Conservation (phyloP, 1,140 invertebrate species). For the Eurytemora carolleeae region DNA sequence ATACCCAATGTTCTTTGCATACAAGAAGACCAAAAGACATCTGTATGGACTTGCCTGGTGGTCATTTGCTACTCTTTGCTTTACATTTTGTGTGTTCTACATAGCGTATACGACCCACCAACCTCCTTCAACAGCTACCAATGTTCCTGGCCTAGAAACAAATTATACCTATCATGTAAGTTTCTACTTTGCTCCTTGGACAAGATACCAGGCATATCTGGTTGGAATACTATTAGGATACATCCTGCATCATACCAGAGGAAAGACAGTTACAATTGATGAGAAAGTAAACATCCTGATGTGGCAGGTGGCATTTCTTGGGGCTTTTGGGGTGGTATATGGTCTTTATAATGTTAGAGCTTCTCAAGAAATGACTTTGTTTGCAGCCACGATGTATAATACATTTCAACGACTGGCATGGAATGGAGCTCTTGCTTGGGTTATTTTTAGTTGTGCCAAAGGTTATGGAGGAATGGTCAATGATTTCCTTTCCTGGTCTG, state of each 20-base stretch:
- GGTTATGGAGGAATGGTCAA: conserved; percentile 37
- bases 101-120: not conserved
- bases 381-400: not conserved
- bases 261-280: not conserved
- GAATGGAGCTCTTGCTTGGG: conserved; percentile 39
- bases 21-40: not conserved
- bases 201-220: not conserved
- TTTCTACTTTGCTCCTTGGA: not conserved
- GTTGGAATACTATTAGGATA: not conserved
- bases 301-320: not conserved
- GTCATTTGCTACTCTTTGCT: not conserved
- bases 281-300: not conserved
- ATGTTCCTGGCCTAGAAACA: not conserved
- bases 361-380: not conserved
- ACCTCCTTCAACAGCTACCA: not conserved
- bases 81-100: not conserved
- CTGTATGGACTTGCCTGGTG: not conserved
- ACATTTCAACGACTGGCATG: conserved; percentile 35
- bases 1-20: not conserved
- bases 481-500: conserved; percentile 49
- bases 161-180: not conserved
- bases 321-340: not conserved
- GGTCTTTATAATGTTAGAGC: not conserved
- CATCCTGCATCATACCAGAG: not conserved
- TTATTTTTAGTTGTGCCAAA: conserved; percentile 52